These are phyloP conservation scores for Lottia gigantea DNA, from an alignment of 2,888 invertebrate species.

Conservation along the genomic window DNA sequence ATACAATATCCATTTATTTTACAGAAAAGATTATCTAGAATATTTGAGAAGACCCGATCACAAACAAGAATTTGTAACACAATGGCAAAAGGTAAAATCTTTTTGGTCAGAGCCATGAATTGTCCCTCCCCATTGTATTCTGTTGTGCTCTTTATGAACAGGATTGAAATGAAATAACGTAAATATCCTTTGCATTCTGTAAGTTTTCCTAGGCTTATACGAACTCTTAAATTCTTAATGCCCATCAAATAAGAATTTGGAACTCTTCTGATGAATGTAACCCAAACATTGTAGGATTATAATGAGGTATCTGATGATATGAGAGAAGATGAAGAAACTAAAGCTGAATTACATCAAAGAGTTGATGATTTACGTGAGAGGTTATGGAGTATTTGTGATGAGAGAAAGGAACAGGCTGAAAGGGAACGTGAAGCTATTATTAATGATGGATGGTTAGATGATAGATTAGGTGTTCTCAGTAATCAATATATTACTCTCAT, in stretches of 20 bases:
- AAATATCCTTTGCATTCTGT: too few species aligned
- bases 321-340: constrained; percentile 67
- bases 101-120: too few species aligned
- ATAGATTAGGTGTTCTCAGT: constrained; percentile 63
- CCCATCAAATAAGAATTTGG: too few species aligned
- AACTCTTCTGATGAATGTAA: too few species aligned
- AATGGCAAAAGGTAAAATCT: constrained; percentile 64
- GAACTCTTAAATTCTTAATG: too few species aligned
- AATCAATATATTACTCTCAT: constrained; percentile 67
- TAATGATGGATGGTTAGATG: constrained; percentile 67
- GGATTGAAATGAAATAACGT: too few species aligned
- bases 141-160: too few species aligned
- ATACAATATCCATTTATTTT: constrained; percentile 17
- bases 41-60: constrained; percentile 65
- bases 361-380: constrained; percentile 66
- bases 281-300: constrained; percentile 52
- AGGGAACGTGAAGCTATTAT: constrained; percentile 58
- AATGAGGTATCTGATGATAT: constrained; percentile 66
- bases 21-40: constrained; percentile 60
- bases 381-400: constrained; percentile 67
- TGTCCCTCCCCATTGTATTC: too few species aligned
- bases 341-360: constrained; percentile 65
- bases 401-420: constrained; percentile 66
- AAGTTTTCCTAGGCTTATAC: too few species aligned
- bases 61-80: constrained; percentile 65